phyloP scores from a whole-genome alignment of 2,113 vertebrate genomes.

The Pygoscelis adeliae region DNA sequence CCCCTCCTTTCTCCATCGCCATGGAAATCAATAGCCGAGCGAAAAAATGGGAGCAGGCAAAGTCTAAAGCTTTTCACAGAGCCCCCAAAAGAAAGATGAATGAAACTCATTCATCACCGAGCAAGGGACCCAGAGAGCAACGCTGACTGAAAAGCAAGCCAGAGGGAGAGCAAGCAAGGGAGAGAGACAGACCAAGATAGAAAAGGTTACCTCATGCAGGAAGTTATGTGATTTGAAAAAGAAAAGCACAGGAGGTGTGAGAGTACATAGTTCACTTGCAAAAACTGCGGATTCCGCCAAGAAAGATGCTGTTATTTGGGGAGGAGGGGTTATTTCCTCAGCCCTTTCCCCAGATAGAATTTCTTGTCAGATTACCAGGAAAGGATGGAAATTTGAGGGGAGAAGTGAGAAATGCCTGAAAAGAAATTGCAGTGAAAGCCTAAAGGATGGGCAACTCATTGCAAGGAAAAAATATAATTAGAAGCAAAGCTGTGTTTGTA shows the following conservation, averaged over 20 bases:
- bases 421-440: not conserved
- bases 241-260: slow-evolving; percentile 32
- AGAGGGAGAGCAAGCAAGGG: slow-evolving; percentile 37
- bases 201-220: slow-evolving; percentile 66
- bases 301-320: not conserved
- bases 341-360: not conserved
- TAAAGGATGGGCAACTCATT: not conserved
- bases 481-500: not conserved
- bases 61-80: slow-evolving; percentile 81
- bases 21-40: slow-evolving; percentile 76
- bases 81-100: slow-evolving; percentile 77
- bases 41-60: slow-evolving; percentile 80
- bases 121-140: slow-evolving; percentile 70
- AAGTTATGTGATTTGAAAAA: slow-evolving; percentile 56
- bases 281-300: not conserved
- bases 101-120: slow-evolving; percentile 82
- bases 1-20: slow-evolving; percentile 73
- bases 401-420: not conserved
- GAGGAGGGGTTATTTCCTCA: not conserved
- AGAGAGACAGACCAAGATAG: slow-evolving; percentile 10
- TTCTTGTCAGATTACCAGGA: not conserved
- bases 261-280: not conserved
- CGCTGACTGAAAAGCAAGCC: slow-evolving; percentile 57
- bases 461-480: not conserved
- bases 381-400: not conserved